Evolutionary conservation across 2,797 vertebrate species (phyloP), one percentile per base, ranked within the genome.

Genomic region (Peromyscus aztecus): DNA sequence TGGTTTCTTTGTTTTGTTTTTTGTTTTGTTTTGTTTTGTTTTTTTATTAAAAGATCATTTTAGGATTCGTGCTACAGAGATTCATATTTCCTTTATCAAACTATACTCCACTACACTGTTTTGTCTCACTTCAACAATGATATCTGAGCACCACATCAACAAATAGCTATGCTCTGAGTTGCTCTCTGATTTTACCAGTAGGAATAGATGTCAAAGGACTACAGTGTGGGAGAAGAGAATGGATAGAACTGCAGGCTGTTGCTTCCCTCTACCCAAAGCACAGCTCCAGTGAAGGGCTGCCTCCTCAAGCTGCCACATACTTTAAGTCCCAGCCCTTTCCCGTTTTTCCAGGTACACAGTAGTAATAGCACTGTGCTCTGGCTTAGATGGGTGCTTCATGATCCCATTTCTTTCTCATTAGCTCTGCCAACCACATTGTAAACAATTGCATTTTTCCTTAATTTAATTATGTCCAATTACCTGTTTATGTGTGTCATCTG

Each of bases 381-480:
- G 10, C 31, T 24, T 78, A 29, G 31, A 82, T 29, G 13, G 46
- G 2, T 29, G 6, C 3, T 77, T 90, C 31, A 4, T 31, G 16
- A 1, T 69, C 6, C 57, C 9, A 49, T 46, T 90, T 89, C 37
- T 57, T 85, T 78, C 4, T 75, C 19, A 76, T 90, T 82, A 63
- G 61, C 31, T 75, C 67, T 91, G 46, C 46, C 82, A 77, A 85
- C 3, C 80, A 52, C 46, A 80, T 78, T 90, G 43, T 82, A 88
- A 92, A 89, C 77, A 80, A 77, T 43, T 85, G 10, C 89, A 40
- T 31, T 91, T 94, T 95, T 16, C 52, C 21, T 89, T 71, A 91
- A 89, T 89, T 90, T 82, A 91, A 86, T 91, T 84, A 69, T 55
- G 61, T 71, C 61, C 24, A 82, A 55, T 89, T 81, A 73, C 17